Evolutionary conservation across 2,113 vertebrate genomes (phyloP), one percentile per base, ranked within the genome.

Genomic region (Scophthalmus maximus): DNA sequence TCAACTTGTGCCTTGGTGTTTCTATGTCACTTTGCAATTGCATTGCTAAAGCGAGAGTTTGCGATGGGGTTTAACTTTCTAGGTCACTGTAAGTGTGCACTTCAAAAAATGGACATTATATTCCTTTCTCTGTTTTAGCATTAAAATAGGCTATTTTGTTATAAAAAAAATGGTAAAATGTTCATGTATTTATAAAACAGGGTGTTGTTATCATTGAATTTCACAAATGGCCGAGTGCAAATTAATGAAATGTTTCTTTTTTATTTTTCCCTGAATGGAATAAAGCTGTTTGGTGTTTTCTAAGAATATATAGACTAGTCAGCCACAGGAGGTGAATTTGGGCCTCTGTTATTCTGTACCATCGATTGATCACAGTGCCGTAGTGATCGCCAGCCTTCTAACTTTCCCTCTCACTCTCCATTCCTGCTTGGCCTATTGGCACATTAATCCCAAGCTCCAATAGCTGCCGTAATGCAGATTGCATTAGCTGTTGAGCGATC

Each of bases 401-500:
- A 55, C 56, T 57, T 62, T 71, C 59, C 20, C 64, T 73, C 76
- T 60, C 74, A 77, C 59, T 58, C 73, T 67, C 59, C 47, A 70
- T 81, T 86, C 75, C 64, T 38, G 44, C 73, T 87, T 46, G 61
- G 40, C 73, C 84, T 68, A 68, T 68, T 69, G 79, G 71, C 86
- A 79, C 80, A 87, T 90, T 90, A 89, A 88, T 90, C 81, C 87
- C 68, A 83, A 89, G 88, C 79, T 79, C 63, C 47, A 36, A 42
- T 74, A 71, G 84, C 60, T 78, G 76, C 84, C 64, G 73, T 88
- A 85, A 79, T 68, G 44, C 71, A 78, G 76, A 91, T 85, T 83
- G 70, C 82, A 92, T 91, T 89, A 92, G 86, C 79, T 23, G 73
- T 70, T 65, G 85, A 89, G 75, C 78, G 87, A 93, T 91, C 75